A percentile compares a stretch with the other conserved stretches of the same genome.
These are phyloP conservation scores for Calephelis virginiensis DNA, from an alignment of 1,140 invertebrate species.

Conservation along the genomic window DNA sequence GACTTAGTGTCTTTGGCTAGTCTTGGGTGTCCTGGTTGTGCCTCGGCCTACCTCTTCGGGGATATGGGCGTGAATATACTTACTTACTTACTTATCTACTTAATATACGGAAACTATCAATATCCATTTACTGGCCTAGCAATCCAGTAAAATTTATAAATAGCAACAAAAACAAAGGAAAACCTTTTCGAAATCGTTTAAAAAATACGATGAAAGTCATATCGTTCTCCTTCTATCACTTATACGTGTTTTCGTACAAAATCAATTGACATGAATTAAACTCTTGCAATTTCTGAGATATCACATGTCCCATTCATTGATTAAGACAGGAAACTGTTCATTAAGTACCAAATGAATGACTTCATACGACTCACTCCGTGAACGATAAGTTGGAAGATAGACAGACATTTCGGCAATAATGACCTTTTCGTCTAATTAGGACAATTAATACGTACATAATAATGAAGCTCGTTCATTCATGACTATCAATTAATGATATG, in stretches of 20 bases:
- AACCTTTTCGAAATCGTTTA: too few relatives aligned
- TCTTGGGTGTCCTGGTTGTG: too few relatives aligned
- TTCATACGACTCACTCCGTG: constrained; percentile 26
- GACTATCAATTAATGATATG: constrained; percentile 17
- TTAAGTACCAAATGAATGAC: constrained; percentile 37
- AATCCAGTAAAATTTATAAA: too few relatives aligned
- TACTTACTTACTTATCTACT: too few relatives aligned
- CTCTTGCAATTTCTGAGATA: constrained; percentile 21
- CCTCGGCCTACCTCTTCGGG: too few relatives aligned
- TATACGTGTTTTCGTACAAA: neutral
- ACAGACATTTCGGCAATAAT: constrained; percentile 6
- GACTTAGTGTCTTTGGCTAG: too few relatives aligned
- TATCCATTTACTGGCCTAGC: too few relatives aligned
- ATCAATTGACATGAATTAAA: constrained; percentile 19
- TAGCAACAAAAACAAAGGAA: too few relatives aligned
- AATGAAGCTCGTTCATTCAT: constrained; percentile 11
- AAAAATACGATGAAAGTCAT: too few relatives aligned
- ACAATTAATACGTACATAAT: constrained; percentile 10
- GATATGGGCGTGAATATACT: too few relatives aligned
- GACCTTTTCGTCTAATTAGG: constrained; percentile 12
- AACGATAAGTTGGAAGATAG: constrained; percentile 14
- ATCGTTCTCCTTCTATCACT: neutral
- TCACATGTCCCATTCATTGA: constrained; percentile 34
- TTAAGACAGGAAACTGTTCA: constrained; percentile 45
- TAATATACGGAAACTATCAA: too few relatives aligned